phyloP scores from a whole-genome alignment of 2,113 vertebrate species.

The Cyanocitta stelleri region DNA sequence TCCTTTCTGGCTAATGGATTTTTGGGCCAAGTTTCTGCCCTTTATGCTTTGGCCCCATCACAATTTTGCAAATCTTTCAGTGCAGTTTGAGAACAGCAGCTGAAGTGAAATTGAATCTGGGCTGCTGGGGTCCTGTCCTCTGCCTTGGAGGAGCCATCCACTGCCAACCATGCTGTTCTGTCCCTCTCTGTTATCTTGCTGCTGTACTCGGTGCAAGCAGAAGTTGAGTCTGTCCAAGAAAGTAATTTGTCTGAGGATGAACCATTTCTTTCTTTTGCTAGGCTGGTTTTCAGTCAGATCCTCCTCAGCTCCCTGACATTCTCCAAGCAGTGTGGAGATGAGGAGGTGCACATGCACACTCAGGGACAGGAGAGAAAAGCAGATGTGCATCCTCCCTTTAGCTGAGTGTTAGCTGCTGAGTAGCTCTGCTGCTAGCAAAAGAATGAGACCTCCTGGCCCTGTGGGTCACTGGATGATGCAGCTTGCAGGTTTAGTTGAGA shows the following conservation, averaged over 20 bases:
- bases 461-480: neutral
- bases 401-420: neutral
- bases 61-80: neutral
- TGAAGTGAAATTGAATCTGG: neutral
- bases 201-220: neutral
- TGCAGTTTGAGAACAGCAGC: neutral
- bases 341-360: neutral
- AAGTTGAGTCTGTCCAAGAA: neutral
- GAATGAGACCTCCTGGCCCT: neutral
- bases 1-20: neutral
- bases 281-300: neutral
- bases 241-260: neutral
- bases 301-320: neutral
- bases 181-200: neutral
- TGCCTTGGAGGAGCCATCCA: neutral
- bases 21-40: neutral
- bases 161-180: neutral
- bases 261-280: neutral
- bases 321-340: neutral
- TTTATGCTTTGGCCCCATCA: neutral
- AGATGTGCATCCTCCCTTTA: neutral
- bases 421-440: neutral
- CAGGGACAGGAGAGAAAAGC: neutral
- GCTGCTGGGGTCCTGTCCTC: neutral
- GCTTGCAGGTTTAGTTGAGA: neutral